Percentiles rank a stretch among this genome's conserved stretches.
Evolutionary conservation across 2,797 vertebrate species (phyloP).

Genomic region (Halcyon smyrnensis): DNA sequence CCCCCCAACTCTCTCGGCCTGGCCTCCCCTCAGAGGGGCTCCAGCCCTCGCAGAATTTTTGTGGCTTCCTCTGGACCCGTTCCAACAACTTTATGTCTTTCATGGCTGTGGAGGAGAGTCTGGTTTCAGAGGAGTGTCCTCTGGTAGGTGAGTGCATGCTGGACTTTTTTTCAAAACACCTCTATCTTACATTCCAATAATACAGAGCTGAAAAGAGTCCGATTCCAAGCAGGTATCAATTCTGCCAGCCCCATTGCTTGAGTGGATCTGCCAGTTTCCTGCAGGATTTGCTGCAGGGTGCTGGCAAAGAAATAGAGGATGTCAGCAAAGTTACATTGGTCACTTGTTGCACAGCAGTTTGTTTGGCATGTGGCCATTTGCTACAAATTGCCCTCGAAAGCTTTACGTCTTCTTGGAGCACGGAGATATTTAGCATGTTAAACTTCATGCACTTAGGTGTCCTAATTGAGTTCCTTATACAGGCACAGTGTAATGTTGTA

Average conservation of each 20-base stretch:
- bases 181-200: background rate
- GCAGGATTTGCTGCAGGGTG: conserved; percentile 19
- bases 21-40: background rate
- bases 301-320: conserved; percentile 2
- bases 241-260: background rate
- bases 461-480: background rate
- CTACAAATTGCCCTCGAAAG: conserved; percentile 15
- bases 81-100: background rate
- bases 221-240: background rate
- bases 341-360: background rate
- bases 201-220: background rate
- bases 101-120: background rate
- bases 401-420: background rate
- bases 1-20: background rate
- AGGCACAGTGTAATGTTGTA: background rate
- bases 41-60: background rate
- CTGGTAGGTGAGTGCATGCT: fast-evolving
- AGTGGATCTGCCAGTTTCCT: background rate
- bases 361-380: background rate
- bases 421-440: background rate
- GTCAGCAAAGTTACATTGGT: background rate
- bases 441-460: background rate
- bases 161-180: background rate
- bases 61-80: background rate
- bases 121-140: background rate